Evolutionary conservation across 2,113 vertebrate species (phyloP).

Genomic region (Noctilio leporinus): DNA sequence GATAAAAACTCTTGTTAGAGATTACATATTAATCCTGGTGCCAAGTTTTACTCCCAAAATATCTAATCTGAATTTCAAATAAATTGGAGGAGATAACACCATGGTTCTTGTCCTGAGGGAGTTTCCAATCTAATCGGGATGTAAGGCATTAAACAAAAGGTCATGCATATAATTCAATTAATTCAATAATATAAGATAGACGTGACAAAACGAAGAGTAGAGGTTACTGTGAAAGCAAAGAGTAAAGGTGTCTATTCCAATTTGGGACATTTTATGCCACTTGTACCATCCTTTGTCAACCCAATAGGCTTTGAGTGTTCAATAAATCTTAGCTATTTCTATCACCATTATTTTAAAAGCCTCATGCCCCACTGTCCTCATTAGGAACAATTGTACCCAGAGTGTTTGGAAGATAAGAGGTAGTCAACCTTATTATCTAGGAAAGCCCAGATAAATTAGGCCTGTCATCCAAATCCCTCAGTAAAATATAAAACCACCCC

Average conservation of each 20-base stretch:
- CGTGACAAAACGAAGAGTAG: neutral
- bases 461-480: neutral
- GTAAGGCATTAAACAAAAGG: neutral
- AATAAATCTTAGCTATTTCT: neutral
- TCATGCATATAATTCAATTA: neutral
- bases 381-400: neutral
- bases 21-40: neutral
- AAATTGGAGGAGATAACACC: neutral
- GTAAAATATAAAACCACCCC: neutral
- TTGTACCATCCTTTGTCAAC: neutral
- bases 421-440: neutral
- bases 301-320: neutral
- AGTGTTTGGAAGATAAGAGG: neutral
- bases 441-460: neutral
- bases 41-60: constrained; percentile 28
- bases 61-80: neutral
- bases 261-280: neutral
- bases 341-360: neutral
- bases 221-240: neutral
- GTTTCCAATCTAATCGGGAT: neutral
- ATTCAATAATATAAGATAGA: neutral
- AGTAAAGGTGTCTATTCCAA: neutral
- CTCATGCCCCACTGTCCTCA: neutral
- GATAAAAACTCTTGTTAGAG: constrained; percentile 2
- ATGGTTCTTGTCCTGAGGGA: neutral